Percentiles rank a stretch among this genome's conserved stretches.
Evolutionary conservation across 2,888 invertebrate species (phyloP).

Genomic region (Caenorhabditis sulstoni): DNA sequence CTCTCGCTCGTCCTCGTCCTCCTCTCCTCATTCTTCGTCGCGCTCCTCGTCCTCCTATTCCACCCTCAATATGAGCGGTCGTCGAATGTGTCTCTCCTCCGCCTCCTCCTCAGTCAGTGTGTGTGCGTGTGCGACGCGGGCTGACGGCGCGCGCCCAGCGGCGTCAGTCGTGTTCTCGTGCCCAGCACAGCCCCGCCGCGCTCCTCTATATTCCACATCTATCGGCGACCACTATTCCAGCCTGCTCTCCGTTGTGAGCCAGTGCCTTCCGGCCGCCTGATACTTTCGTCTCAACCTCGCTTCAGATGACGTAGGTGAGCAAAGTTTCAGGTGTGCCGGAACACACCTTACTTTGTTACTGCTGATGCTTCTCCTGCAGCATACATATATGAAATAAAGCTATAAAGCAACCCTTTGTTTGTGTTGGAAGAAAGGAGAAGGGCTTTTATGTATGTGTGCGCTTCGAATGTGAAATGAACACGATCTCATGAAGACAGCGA

Average conservation of each 20-base stretch:
- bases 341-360: conserved; percentile 58
- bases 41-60: conserved; percentile 63
- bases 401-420: conserved; percentile 3
- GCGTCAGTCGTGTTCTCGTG: conserved; percentile 48
- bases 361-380: neutral
- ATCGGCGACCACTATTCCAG: neutral
- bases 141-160: conserved; percentile 50
- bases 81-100: conserved; percentile 49
- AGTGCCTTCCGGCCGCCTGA: conserved; percentile 74
- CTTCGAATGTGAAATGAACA: neutral
- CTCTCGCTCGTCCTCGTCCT: conserved; percentile 58
- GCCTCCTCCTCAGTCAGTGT: conserved; percentile 12
- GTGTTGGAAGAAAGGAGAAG: neutral
- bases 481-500: too few relatives aligned
- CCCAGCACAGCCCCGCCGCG: conserved; percentile 3
- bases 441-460: neutral
- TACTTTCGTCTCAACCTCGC: conserved; percentile 79
- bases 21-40: conserved; percentile 61
- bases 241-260: neutral
- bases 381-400: conserved; percentile 1
- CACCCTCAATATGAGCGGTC: conserved; percentile 59
- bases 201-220: conserved; percentile 1
- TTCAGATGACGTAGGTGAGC: conserved; percentile 76
- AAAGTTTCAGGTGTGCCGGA: conserved; percentile 81
- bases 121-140: conserved; percentile 43